A percentile compares a stretch with the other conserved stretches of the same genome.
Evolutionary conservation across 2,113 vertebrate species (phyloP).

Genomic region (Cynopterus brachyotis): DNA sequence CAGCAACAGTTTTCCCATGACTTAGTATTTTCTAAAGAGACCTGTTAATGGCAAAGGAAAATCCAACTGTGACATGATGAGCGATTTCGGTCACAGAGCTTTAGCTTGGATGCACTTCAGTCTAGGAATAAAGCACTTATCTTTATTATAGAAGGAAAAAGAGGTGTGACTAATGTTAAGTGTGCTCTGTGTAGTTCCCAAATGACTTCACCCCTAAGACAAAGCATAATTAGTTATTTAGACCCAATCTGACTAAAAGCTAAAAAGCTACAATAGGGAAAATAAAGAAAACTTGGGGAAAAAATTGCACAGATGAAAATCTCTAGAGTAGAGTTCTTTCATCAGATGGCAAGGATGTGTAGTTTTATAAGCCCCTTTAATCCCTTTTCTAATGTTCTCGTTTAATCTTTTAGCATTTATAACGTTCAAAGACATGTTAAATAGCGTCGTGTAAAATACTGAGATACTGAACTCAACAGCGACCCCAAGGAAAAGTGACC

Average conservation of each 20-base stretch:
- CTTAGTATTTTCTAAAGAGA: slow-evolving; percentile 34
- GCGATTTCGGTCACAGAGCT: neutral
- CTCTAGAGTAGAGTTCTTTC: neutral
- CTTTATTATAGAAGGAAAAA: neutral
- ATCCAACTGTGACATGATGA: neutral
- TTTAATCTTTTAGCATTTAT: slow-evolving; percentile 3
- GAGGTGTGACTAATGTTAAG: slow-evolving; percentile 8
- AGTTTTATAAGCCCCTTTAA: neutral
- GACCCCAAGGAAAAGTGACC: neutral
- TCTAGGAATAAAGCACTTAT: slow-evolving; percentile 29
- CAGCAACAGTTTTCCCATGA: neutral
- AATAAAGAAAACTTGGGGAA: neutral
- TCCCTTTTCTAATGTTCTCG: neutral
- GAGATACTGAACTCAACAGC: neutral
- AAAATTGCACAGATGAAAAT: neutral
- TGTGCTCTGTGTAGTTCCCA: neutral
- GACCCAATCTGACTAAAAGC: slow-evolving; percentile 31
- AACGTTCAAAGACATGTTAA: neutral
- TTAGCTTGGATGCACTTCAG: neutral
- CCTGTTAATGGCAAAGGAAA: slow-evolving; percentile 43
- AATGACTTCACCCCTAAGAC: slow-evolving; percentile 36
- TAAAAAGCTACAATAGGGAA: slow-evolving; percentile 13
- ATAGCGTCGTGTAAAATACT: neutral
- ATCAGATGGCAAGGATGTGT: neutral
- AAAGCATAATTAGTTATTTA: slow-evolving; percentile 66